phyloP scores from a whole-genome alignment of 2,888 invertebrate species.

The Osmoderma eremita region DNA sequence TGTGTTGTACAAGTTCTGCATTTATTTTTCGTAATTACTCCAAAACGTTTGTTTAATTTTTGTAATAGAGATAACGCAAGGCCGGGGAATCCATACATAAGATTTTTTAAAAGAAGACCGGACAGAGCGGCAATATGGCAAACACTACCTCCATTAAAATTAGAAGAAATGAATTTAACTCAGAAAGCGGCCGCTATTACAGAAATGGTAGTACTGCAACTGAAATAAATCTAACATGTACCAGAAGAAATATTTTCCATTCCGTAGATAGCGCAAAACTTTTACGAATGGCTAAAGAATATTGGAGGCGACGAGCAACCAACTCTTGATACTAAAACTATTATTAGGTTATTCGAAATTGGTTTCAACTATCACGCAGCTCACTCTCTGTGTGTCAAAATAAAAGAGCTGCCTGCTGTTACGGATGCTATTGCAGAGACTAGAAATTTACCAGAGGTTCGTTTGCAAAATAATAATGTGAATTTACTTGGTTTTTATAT shows the following conservation, averaged over 20 bases:
- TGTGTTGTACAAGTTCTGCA: too few relatives aligned
- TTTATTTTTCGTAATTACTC: too few relatives aligned
- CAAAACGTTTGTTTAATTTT: too few relatives aligned
- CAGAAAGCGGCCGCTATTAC: conserved; percentile 60
- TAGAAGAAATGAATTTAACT: conserved; percentile 58
- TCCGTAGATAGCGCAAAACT: conserved; percentile 59
- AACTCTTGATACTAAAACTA: conserved; percentile 55
- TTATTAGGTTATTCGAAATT: conserved; percentile 65
- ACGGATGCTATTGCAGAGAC: conserved; percentile 67
- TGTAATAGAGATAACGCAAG: conserved; percentile 42
- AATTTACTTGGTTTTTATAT: conserved; percentile 42
- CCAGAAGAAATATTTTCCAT: not conserved
- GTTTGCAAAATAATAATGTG: too few relatives aligned
- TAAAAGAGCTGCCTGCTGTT: conserved; percentile 70
- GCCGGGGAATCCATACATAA: conserved; percentile 55
- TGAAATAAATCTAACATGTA: not conserved
- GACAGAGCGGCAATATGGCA: conserved; percentile 60
- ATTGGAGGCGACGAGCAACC: conserved; percentile 55
- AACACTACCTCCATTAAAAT: conserved; percentile 55
- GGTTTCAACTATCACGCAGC: conserved; percentile 70
- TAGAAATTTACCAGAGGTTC: conserved; percentile 65
- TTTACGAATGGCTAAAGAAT: conserved; percentile 59
- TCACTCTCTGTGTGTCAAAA: conserved; percentile 66
- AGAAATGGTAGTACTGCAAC: conserved; percentile 50
- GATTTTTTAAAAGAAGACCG: conserved; percentile 58